These are phyloP conservation scores for Notoglanidium macrostoma DNA, from an alignment of 2,797 vertebrate genomes.

Conservation along the genomic window DNA sequence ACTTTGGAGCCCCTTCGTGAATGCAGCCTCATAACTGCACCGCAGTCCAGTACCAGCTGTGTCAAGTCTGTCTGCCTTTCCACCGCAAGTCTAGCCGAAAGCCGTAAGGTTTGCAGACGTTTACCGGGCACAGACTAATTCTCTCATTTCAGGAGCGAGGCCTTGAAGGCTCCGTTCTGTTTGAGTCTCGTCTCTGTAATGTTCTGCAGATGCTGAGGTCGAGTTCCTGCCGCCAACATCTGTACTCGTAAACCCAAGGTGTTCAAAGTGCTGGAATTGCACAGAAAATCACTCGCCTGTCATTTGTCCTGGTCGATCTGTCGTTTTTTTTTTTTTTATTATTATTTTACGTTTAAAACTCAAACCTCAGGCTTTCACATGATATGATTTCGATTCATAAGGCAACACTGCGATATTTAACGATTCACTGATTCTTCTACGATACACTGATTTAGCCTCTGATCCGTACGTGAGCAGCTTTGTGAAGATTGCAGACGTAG, in stretches of 20 bases:
- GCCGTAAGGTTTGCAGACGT: slow-evolving; percentile 50
- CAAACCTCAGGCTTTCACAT: background rate
- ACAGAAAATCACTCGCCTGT: background rate
- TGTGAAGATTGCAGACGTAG: background rate
- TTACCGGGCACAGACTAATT: slow-evolving; percentile 46
- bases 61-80: slow-evolving; percentile 54
- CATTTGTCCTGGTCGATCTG: too few species aligned
- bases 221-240: slow-evolving; percentile 24
- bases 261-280: slow-evolving; percentile 28
- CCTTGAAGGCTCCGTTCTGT: slow-evolving; percentile 41
- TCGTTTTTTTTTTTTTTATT: too few species aligned
- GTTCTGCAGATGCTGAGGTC: slow-evolving; percentile 42
- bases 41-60: slow-evolving; percentile 53
- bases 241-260: slow-evolving; percentile 40
- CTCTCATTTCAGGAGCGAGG: slow-evolving; percentile 36
- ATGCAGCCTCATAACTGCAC: slow-evolving; percentile 43
- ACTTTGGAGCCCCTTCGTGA: slow-evolving; percentile 39
- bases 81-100: slow-evolving; percentile 46
- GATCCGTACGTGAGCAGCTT: background rate
- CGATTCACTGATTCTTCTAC: too few species aligned
- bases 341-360: too few species aligned
- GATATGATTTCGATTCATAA: background rate
- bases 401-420: background rate
- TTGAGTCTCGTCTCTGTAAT: slow-evolving; percentile 34
- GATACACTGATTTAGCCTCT: background rate